Evolutionary conservation across 2,888 invertebrate genomes (phyloP), one percentile per base, ranked within the genome.

Genomic region (Coenonympha arcania): DNA sequence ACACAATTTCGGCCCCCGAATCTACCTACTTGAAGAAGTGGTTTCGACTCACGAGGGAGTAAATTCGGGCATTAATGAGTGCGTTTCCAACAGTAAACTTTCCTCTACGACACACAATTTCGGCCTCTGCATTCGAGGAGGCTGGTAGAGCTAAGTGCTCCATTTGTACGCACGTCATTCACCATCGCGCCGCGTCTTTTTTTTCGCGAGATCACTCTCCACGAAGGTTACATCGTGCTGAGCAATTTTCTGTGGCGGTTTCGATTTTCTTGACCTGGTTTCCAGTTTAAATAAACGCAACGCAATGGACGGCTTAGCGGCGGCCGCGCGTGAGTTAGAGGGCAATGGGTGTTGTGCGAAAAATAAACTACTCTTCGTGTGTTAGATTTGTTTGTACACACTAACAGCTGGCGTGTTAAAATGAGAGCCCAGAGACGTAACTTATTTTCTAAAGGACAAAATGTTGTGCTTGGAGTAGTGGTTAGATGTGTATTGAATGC

Each of bases 181-280:
- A 43, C n/a, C 24, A 40, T 40, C 19, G 2, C 26, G 46, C 53
- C 37, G 44, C 39, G 33, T 43, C n/a, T 39, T 51, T 52, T 52
- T 53, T 50, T 50, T 54, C 47, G 40, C 52, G 37, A 42, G 37
- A 51, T 43, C 42, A 50, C 50, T 55, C 61, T 59, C 59, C 56
- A 54, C 60, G 75, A 76, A 76, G 77, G 80, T 76, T 73, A 57
- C 60, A 52, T 64, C 31, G 58, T 62, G n/a, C n/a, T n/a, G n/a
- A n/a, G n/a, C n/a, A n/a, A 68, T 72, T 71, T 74, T 73, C 64
- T 64, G 65, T 67, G 71, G 73, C 69, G 76, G 72, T 76, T 78
- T 76, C 69, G 64, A 75, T 79, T 82, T 78, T 81, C 81, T 73
- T 81, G 83, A 81, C 82, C 83, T 68, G 71, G 71, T 80, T 84